Evolutionary conservation across 1,140 invertebrate species (phyloP).

Genomic region (Chrysopa pallens): DNA sequence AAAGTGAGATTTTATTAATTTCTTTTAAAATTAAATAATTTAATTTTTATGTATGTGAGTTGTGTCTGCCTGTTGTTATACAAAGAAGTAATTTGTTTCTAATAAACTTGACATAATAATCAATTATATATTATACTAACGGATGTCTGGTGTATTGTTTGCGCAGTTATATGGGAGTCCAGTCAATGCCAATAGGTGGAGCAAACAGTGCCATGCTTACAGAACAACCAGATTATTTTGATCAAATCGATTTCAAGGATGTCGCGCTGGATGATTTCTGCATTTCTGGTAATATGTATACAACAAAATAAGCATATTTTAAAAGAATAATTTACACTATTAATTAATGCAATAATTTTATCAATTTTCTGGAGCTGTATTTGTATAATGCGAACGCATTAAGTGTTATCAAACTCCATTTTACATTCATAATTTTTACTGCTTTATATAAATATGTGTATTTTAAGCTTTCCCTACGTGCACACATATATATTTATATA

Average conservation of each 20-base stretch:
- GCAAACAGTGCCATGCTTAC: slow-evolving; percentile 22
- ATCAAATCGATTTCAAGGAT: slow-evolving; percentile 17
- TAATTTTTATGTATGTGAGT: slow-evolving; percentile 22
- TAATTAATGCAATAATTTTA: too few species aligned
- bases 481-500: too few species aligned
- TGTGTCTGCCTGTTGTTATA: slow-evolving; percentile 5
- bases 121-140: slow-evolving; percentile 10
- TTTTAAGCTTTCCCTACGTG: too few species aligned
- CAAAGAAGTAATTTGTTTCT: slow-evolving; percentile 3
- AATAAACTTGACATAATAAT: not conserved
- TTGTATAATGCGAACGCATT: too few species aligned
- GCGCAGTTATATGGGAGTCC: slow-evolving; percentile 21
- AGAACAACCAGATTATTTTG: slow-evolving; percentile 27
- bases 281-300: not conserved
- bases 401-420: too few species aligned
- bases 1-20: too few species aligned
- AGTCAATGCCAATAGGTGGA: slow-evolving; percentile 9
- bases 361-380: too few species aligned
- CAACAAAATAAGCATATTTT: too few species aligned
- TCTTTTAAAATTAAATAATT: slow-evolving; percentile 27
- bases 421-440: too few species aligned
- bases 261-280: slow-evolving; percentile 20
- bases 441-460: too few species aligned
- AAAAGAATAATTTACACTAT: too few species aligned
- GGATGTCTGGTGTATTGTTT: slow-evolving; percentile 29